Base-by-base conservation (phyloP, 1,140 invertebrate genomes). In the Planococcus citri region DNA sequence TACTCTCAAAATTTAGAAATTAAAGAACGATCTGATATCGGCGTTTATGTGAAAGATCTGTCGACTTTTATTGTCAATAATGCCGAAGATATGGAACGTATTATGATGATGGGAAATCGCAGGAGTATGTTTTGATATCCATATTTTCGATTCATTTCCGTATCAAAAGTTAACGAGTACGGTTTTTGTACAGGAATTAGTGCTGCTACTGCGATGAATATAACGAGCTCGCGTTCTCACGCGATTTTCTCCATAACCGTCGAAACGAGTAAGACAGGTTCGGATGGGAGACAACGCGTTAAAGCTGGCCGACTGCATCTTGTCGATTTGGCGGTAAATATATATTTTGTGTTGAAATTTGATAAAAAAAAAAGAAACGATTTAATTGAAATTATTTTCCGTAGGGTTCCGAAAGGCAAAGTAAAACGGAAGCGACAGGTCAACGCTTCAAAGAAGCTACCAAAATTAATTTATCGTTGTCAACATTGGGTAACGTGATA, bases 401-500 rank as follows among this genome's bases (percentile, higher is more conserved):
- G 22, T 71, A 86, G 84, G 86, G 86, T 25, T 95, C 92, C 0
- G 93, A 96, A 77, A 82, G 93, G 68, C 90, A 94, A 76, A 92
- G 88, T 74, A 95, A 96, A 81, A 96, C 94, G 0, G 92, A 93
- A 76, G 90, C 94, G 4, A 87, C 86, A 8, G 95, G 94, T 22
- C 85, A 92, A 67, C 82, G 94, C 12, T 81, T 97, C 22, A 91
- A 94, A 77, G 95, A 97, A 80, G 94, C 95, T 0, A 92, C 91
- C 1, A 97, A 97, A 79, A 97, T 97, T 72, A 97, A 97, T 82
- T 83, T 95, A 33, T 96, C 93, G 0, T 82, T 97, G 0, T 96
- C 94, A 2, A 94, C 92, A 4, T 79, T 97, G 24, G 94, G 95
- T 27, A 96, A 97, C 79, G 95, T 97, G 1, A 97, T 97, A 73